These are phyloP conservation scores for Yponomeuta sedellus DNA, from an alignment of 2,888 invertebrate species.

Conservation along the genomic window DNA sequence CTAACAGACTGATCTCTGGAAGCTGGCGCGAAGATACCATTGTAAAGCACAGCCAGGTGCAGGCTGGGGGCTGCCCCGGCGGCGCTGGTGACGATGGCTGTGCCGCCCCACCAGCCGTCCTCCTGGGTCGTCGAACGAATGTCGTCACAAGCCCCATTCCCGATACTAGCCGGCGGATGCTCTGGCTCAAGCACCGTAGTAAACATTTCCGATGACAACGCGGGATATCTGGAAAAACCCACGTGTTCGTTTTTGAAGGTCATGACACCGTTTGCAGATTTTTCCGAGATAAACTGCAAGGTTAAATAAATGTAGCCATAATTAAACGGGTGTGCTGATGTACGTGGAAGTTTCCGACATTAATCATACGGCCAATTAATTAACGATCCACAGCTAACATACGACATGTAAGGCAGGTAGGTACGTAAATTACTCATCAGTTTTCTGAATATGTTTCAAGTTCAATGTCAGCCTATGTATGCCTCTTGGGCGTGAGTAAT, in stretches of 20 bases:
- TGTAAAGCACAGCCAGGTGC: conserved; percentile 87
- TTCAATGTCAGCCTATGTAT: conserved; percentile 1
- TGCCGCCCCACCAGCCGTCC: conserved; percentile 89
- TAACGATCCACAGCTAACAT: conserved; percentile 10
- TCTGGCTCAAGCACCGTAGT: conserved; percentile 83
- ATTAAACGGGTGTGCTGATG: conserved; percentile 5
- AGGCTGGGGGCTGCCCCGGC: conserved; percentile 88
- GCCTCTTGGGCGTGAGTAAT: neutral
- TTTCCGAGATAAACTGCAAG: conserved; percentile 5
- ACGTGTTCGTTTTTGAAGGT: neutral
- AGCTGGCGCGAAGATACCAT: conserved; percentile 84
- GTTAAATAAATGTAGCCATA: conserved; percentile 10
- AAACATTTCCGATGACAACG: conserved; percentile 88
- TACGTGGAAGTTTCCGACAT: conserved; percentile 43
- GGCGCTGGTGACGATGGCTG: conserved; percentile 89
- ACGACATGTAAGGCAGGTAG: conserved; percentile 4
- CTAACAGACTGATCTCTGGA: conserved; percentile 81
- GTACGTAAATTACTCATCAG: conserved; percentile 14
- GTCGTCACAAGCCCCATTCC: conserved; percentile 73
- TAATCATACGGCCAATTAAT: conserved; percentile 61
- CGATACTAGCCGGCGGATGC: conserved; percentile 80
- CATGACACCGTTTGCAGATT: neutral
- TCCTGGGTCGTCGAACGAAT: conserved; percentile 65
- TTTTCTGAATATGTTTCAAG: conserved; percentile 12
- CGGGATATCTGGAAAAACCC: conserved; percentile 73